Base-by-base conservation (phyloP, 2,797 vertebrate genomes). In the Gallinago stenura region DNA sequence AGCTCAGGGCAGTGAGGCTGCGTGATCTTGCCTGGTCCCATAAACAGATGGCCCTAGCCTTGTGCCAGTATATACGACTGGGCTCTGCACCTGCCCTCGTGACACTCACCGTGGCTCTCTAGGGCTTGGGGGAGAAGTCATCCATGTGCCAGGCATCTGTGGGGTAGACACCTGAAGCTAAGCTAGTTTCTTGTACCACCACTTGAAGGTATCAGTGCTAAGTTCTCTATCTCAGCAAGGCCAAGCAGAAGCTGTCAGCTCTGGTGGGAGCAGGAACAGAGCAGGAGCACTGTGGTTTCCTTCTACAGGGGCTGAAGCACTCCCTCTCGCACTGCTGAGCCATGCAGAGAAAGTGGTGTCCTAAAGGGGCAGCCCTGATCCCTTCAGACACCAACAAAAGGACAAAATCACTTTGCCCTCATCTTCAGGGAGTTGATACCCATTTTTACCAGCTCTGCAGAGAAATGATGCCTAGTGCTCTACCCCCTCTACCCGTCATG, bases 1-100 rank as follows among this genome's bases (percentile, higher is more conserved):
- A 93, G 88, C 83, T 83, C 43, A 70, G 92, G 62, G 88, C 83
- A 62, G 41, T 11, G 30, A 93, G 54, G 20, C 80, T 87, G 92
- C 1, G 0, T 78, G 69, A 68, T 87, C 75, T 73, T 37, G 28
- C 37, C 71, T 77, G n/a, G 48, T 8, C 37, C 22, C 7, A 1
- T 72, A 84, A 76, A 75, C 96, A 96, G 96, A 96, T 96, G 95
- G 77, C 7, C 3, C 77, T 93, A 88, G 80, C 46, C 51, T 73
- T 39, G 33, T 0, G 25, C 70, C 83, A 72, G 15, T 5, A 4
- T 50, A 8, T 66, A 11, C 2, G 2, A 56, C 24, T 0, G 0
- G 54, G 62, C 71, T 72, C 77, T 83, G 58, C 60, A 62, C 50
- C 64, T 89, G 81, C 62, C 85, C 62, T 94, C 0, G 0, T 66